Percentiles rank a stretch among this genome's conserved stretches.
These are phyloP conservation scores for Hafferia zeledoni DNA, from an alignment of 2,797 vertebrate species.

Conservation along the genomic window DNA sequence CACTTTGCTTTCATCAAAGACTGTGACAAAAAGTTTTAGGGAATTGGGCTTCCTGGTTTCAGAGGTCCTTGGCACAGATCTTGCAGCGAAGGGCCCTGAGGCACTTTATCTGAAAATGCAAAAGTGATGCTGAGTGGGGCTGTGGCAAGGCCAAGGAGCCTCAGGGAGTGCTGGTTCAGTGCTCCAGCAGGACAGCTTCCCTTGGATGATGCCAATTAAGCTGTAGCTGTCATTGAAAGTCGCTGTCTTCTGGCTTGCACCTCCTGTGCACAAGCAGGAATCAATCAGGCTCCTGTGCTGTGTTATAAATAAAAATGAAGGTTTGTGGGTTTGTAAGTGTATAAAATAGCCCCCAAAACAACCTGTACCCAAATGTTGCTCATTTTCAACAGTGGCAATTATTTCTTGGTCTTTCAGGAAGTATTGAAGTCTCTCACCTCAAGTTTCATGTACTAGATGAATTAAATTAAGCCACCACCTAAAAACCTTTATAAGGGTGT, in stretches of 20 bases:
- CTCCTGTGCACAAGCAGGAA: constrained; percentile 26
- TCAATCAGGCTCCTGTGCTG: constrained; percentile 16
- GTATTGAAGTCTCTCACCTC: background rate
- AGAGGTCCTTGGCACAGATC: background rate
- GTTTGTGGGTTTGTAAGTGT: background rate
- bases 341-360: background rate
- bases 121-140: constrained; percentile 29
- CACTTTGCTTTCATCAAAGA: background rate
- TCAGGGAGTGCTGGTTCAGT: constrained; percentile 43
- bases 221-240: constrained; percentile 61
- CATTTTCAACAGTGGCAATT: background rate
- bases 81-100: constrained; percentile 22
- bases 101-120: constrained; percentile 32
- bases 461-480: background rate
- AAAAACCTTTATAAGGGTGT: background rate
- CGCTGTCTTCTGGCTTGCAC: background rate
- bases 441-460: background rate
- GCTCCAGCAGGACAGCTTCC: constrained; percentile 25
- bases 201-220: constrained; percentile 59
- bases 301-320: constrained; percentile 26
- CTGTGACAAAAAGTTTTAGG: constrained; percentile 29
- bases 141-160: constrained; percentile 23
- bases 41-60: background rate
- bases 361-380: background rate
- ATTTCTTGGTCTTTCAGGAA: background rate